A percentile compares a stretch with the other conserved stretches of the same genome.
These are phyloP conservation scores for Podiceps cristatus DNA, from an alignment of 2,113 vertebrate species.

Conservation along the genomic window DNA sequence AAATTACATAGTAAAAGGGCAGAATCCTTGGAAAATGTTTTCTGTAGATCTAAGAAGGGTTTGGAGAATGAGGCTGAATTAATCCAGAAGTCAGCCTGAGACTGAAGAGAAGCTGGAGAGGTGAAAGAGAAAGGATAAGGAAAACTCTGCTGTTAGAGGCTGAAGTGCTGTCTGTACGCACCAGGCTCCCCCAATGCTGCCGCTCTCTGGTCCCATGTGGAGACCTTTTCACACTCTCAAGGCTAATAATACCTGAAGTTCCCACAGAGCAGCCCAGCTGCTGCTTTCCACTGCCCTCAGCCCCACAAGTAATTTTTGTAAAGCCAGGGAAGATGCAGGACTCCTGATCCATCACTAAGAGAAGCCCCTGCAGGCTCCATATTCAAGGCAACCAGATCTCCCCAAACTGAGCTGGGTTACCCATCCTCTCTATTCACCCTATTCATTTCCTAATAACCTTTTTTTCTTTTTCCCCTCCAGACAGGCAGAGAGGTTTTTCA, in stretches of 20 bases:
- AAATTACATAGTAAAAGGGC: neutral
- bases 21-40: neutral
- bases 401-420: neutral
- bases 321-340: neutral
- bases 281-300: neutral
- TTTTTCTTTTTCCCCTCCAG: neutral
- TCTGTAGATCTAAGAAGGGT: neutral
- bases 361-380: neutral
- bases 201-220: accelerated
- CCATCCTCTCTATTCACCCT: neutral
- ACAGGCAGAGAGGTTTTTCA: neutral
- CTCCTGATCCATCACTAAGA: neutral
- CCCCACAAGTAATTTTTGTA: neutral
- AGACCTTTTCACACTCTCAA: neutral
- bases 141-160: neutral
- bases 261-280: neutral
- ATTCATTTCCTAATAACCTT: neutral
- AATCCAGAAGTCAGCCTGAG: neutral
- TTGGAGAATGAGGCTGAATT: neutral
- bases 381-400: neutral
- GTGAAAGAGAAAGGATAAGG: neutral
- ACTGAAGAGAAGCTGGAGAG: neutral
- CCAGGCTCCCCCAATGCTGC: accelerated
- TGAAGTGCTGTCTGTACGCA: neutral
- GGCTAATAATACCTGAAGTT: neutral